phyloP scores from a whole-genome alignment of 2,888 invertebrate genomes.

The Rhagium mordax region DNA sequence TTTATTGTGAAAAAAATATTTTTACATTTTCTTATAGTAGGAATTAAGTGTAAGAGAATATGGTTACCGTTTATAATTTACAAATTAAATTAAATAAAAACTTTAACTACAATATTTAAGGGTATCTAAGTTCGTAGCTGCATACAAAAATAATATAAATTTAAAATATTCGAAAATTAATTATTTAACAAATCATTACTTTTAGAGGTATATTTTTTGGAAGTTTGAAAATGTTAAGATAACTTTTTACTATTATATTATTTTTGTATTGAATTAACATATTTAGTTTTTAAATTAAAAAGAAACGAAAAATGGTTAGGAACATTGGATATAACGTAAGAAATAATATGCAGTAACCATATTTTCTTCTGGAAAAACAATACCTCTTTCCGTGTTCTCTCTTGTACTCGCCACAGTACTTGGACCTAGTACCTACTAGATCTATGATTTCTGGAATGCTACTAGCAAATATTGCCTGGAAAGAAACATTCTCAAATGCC shows the following conservation, averaged over 20 bases:
- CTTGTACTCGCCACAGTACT: constrained; percentile 99
- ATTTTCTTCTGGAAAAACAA: constrained; percentile 63
- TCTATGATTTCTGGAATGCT: constrained; percentile 99
- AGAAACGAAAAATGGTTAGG: background rate
- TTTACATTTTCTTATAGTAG: constrained; percentile 13
- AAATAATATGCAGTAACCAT: constrained; percentile 44
- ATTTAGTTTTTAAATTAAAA: constrained; percentile 9
- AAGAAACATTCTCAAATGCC: constrained; percentile 73
- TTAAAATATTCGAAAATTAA: background rate
- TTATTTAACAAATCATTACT: too few relatives aligned
- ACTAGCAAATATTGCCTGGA: constrained; percentile 99
- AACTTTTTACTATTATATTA: constrained; percentile 2
- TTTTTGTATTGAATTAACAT: constrained; percentile 2
- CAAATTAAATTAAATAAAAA: constrained; percentile 21
- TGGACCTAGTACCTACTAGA: constrained; percentile 99
- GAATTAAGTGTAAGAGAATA: constrained; percentile 47
- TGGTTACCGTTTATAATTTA: constrained; percentile 38
- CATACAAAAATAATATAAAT: constrained; percentile 7
- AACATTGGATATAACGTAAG: background rate
- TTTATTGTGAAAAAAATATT: constrained; percentile 24
- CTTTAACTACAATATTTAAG: constrained; percentile 13
- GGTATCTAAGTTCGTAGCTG: constrained; percentile 23
- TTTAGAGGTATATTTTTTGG: too few relatives aligned
- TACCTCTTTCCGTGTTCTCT: constrained; percentile 99
- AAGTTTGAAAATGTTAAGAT: background rate